Evolutionary conservation across 2,113 vertebrate genomes (phyloP).

Genomic region (Thamnaconus septentrionalis): DNA sequence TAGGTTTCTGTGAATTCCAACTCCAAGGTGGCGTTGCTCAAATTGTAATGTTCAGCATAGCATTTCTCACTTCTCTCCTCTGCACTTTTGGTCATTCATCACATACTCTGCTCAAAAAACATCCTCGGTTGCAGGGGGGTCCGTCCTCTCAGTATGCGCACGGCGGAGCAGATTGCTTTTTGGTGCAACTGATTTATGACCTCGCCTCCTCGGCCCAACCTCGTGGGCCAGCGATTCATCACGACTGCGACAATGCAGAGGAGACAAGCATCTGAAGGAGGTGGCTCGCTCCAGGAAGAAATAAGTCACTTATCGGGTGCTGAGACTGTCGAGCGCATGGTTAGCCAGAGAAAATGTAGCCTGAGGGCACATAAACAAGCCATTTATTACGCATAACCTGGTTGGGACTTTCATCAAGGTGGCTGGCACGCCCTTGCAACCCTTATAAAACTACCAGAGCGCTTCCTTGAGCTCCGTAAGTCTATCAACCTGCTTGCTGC

Average conservation of each 20-base stretch:
- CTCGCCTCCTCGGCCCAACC: conserved; percentile 30
- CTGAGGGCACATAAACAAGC: conserved; percentile 35
- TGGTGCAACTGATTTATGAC: conserved; percentile 49
- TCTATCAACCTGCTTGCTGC: conserved; percentile 35
- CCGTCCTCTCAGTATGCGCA: conserved; percentile 15
- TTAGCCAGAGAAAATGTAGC: conserved; percentile 46
- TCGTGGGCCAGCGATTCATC: conserved; percentile 42
- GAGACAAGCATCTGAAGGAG: conserved; percentile 36
- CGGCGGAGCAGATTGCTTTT: conserved; percentile 14
- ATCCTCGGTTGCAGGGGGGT: conserved; percentile 18
- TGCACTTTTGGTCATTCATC: conserved; percentile 36
- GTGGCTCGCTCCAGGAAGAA: conserved; percentile 36
- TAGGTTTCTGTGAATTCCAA: conserved; percentile 8
- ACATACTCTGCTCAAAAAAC: conserved; percentile 6
- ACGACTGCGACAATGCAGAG: conserved; percentile 35
- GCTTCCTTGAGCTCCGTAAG: conserved; percentile 46
- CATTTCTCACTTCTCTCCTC: conserved; percentile 62
- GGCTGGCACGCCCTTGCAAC: conserved; percentile 1
- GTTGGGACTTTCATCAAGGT: conserved; percentile 35
- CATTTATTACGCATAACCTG: conserved; percentile 37
- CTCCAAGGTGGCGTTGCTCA: not conserved
- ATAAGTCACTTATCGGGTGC: conserved; percentile 59
- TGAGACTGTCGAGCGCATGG: conserved; percentile 35
- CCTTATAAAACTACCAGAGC: conserved; percentile 28
- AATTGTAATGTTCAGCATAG: conserved; percentile 55